These are phyloP conservation scores for Stramonita haemastoma DNA, from an alignment of 2,888 invertebrate species.

Conservation along the genomic window DNA sequence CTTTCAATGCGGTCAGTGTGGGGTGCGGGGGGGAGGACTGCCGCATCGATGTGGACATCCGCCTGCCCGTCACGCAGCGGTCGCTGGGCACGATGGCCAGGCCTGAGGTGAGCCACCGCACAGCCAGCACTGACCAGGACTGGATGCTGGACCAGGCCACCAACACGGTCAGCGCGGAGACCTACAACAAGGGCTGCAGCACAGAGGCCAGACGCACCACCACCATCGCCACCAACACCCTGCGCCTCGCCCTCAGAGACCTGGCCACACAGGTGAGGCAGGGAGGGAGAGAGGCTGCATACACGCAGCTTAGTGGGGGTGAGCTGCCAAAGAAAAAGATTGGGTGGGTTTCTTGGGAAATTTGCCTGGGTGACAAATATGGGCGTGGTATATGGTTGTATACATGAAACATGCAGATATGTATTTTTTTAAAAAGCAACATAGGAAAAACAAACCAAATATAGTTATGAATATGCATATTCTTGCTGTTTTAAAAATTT, in stretches of 20 bases:
- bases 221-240: conserved; percentile 69
- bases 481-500: neutral
- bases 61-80: conserved; percentile 61
- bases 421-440: too few species aligned
- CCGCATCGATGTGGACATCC: conserved; percentile 71
- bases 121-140: conserved; percentile 64
- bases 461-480: too few species aligned
- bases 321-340: too few species aligned
- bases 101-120: conserved; percentile 61
- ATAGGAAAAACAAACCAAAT: too few species aligned
- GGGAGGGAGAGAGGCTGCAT: too few species aligned
- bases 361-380: too few species aligned
- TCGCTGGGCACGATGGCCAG: conserved; percentile 68
- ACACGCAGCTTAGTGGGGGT: too few species aligned
- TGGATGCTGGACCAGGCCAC: conserved; percentile 68
- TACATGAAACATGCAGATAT: too few species aligned
- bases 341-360: too few species aligned
- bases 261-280: conserved; percentile 14
- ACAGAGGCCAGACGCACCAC: conserved; percentile 62
- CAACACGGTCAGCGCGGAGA: conserved; percentile 62
- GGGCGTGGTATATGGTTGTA: too few species aligned
- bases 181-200: conserved; percentile 60
- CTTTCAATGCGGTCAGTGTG: conserved; percentile 52
- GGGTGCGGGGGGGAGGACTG: conserved; percentile 68
- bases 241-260: neutral